These are phyloP conservation scores for Eolophus roseicapilla DNA, from an alignment of 2,113 vertebrate genomes.

Conservation along the genomic window DNA sequence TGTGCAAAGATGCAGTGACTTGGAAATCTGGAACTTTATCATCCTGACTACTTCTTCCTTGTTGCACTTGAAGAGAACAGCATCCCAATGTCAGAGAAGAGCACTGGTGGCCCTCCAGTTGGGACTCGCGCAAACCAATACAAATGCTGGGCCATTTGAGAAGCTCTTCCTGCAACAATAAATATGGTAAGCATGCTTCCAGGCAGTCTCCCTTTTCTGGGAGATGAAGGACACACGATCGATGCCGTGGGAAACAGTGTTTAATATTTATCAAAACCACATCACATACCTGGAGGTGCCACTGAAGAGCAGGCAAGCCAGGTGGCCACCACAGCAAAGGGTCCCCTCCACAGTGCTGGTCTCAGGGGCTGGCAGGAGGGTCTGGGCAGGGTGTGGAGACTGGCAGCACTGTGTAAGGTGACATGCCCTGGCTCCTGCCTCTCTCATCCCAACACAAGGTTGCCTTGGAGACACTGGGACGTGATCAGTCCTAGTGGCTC, in stretches of 20 bases:
- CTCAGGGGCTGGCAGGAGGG: background rate
- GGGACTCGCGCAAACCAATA: background rate
- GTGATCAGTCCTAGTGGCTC: background rate
- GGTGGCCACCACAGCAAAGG: background rate
- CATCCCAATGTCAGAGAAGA: background rate
- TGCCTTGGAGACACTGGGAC: background rate
- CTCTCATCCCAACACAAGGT: background rate
- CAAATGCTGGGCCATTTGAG: background rate
- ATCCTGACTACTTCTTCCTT: background rate
- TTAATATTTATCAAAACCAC: background rate
- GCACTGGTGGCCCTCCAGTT: background rate
- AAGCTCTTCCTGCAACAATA: background rate
- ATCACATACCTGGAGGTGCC: rapidly evolving
- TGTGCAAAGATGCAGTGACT: background rate
- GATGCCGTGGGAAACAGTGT: background rate
- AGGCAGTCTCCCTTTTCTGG: background rate
- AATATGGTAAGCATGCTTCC: background rate
- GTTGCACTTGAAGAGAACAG: background rate
- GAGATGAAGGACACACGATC: background rate
- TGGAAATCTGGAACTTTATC: background rate
- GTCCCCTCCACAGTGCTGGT: rapidly evolving
- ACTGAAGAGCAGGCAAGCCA: background rate
- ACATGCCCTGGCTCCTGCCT: background rate
- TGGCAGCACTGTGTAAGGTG: background rate
- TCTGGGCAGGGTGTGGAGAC: background rate